A percentile compares a stretch with the other conserved stretches of the same genome.
These are phyloP conservation scores for Saimiri boliviensis DNA, from an alignment of 2,113 vertebrate species.

Conservation along the genomic window DNA sequence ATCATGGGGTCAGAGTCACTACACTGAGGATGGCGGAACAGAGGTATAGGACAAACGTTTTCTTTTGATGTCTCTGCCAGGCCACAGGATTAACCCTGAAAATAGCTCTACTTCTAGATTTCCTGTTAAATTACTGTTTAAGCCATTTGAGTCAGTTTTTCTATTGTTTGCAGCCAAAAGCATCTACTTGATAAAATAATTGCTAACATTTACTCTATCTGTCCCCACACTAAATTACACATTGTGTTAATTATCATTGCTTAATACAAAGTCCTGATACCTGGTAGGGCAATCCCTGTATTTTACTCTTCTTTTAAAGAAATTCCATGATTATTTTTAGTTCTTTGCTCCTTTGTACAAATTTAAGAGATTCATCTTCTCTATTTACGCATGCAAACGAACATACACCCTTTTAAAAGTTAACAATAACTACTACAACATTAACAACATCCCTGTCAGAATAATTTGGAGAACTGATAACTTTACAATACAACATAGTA, in stretches of 20 bases:
- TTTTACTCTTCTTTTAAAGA: neutral
- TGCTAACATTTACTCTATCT: neutral
- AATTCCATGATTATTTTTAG: neutral
- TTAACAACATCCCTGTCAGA: neutral
- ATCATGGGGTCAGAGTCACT: neutral
- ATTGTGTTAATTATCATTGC: neutral
- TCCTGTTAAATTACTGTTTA: neutral
- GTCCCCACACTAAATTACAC: neutral
- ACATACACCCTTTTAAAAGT: neutral
- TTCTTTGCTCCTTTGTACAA: neutral
- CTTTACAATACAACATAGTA: neutral
- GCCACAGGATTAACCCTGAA: neutral
- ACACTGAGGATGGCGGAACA: neutral
- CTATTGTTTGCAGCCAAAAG: neutral
- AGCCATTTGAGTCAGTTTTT: neutral
- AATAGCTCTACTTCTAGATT: neutral
- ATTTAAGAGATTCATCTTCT: neutral
- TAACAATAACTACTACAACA: neutral
- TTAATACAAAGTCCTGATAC: neutral
- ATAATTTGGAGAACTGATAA: neutral
- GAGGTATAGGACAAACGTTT: neutral
- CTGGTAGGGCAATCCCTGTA: neutral
- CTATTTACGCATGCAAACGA: neutral
- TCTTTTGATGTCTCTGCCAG: neutral
- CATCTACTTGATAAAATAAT: neutral